A percentile compares a stretch with the other conserved stretches of the same genome.
Evolutionary conservation across 2,888 invertebrate species (phyloP).

Genomic region (Frankliniella fusca): DNA sequence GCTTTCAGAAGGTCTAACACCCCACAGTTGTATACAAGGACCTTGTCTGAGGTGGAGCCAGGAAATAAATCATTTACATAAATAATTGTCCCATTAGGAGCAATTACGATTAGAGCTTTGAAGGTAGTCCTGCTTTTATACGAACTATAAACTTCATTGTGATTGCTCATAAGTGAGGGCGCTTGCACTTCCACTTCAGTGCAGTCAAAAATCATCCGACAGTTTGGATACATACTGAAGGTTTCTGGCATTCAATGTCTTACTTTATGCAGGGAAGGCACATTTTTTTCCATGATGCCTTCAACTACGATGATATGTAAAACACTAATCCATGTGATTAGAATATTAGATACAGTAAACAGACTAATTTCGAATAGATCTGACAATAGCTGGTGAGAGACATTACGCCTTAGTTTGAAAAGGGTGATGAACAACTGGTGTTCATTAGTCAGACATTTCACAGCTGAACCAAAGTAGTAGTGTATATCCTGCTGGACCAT

Average conservation of each 20-base stretch:
- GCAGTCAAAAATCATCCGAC: slow-evolving; percentile 30
- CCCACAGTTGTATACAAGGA: slow-evolving; percentile 22
- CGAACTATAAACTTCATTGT: slow-evolving; percentile 20
- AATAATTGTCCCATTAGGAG: slow-evolving; percentile 31
- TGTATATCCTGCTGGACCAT: not conserved
- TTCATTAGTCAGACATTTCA: not conserved
- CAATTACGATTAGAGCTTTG: slow-evolving; percentile 30
- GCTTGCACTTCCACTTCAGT: slow-evolving; percentile 28
- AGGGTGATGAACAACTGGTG: not conserved
- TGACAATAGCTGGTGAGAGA: not conserved
- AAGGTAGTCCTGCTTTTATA: slow-evolving; percentile 31
- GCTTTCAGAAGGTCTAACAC: slow-evolving; percentile 12
- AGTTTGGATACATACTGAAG: slow-evolving; percentile 8
- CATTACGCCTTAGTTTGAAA: not conserved
- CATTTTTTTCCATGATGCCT: not conserved
- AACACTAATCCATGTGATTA: not conserved
- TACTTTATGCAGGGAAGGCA: not conserved
- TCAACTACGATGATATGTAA: not conserved
- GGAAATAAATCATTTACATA: slow-evolving; percentile 30
- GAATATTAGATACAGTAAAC: not conserved
- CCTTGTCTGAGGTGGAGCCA: slow-evolving; percentile 29
- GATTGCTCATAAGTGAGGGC: slow-evolving; percentile 13
- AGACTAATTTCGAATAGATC: not conserved
- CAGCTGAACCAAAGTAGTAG: not conserved
- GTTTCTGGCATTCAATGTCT: not conserved